Percentiles rank a stretch among this genome's conserved stretches.
Conservation (phyloP, 1,140 invertebrate genomes). For the Drosophila arawakana region DNA sequence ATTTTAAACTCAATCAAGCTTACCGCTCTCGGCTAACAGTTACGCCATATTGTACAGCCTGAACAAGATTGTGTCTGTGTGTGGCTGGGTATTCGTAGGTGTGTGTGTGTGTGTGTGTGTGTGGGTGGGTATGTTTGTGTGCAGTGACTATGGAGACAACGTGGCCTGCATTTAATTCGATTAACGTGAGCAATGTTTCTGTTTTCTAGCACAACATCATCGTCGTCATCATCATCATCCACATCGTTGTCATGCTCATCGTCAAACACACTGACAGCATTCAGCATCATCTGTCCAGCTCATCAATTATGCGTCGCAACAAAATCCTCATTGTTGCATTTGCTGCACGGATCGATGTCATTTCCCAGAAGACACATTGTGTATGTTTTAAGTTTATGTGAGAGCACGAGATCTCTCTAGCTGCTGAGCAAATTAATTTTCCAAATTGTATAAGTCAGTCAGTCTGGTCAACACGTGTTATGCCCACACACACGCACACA, state of each 20-base stretch:
- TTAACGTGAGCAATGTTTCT: conserved; percentile 45
- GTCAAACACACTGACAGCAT: neutral
- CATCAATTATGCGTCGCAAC: conserved; percentile 56
- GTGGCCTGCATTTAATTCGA: conserved; percentile 62
- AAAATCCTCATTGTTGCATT: conserved; percentile 35
- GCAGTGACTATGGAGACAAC: conserved; percentile 40
- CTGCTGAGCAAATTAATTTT: conserved; percentile 34
- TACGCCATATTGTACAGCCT: conserved; percentile 52
- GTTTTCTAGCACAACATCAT: neutral
- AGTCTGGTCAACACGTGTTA: neutral
- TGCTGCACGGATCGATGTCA: conserved; percentile 22
- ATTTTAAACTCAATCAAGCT: conserved; percentile 81
- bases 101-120: conserved; percentile 5
- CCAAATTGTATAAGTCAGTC: conserved; percentile 35
- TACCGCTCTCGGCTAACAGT: conserved; percentile 53
- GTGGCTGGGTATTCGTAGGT: no score
- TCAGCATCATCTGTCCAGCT: conserved; percentile 26
- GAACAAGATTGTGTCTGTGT: conserved; percentile 2
- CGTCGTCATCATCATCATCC: neutral
- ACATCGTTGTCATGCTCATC: conserved; percentile 4
- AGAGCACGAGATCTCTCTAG: conserved; percentile 5
- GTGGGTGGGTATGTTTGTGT: conserved; percentile 4
- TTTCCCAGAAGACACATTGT: conserved; percentile 5
- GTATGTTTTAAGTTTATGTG: neutral
- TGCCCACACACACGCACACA: neutral